Evolutionary conservation across 1,140 invertebrate genomes (phyloP), one percentile per base, ranked within the genome.

Genomic region (Bombyx mori): DNA sequence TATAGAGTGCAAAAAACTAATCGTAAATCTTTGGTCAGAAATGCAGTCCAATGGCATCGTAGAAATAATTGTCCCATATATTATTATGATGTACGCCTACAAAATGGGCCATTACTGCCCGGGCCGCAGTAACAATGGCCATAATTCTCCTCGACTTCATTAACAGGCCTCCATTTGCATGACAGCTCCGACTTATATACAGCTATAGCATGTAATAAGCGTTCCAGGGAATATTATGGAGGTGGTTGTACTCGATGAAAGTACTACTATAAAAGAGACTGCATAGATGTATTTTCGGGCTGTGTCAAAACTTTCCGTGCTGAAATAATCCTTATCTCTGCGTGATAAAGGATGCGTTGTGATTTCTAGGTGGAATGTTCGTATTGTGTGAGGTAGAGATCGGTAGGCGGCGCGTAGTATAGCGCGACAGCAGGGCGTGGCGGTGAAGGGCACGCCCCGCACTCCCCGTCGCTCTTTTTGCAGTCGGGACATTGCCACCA

Each of bases 161-260:
- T 86, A 86, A 82, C 82, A 86, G 82, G 74, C 80, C 80, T 79
- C 81, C 81, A 86, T 86, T 86, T 86, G 80, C 82, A 84, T 86
- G 82, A 86, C 80, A 83, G 67, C 69, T 73, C 71, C 69, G 65
- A 82, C 69, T 69, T 82, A 79, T 75, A 68, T 79, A 84, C 75
- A 79, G 63, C 77, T 81, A 83, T 73, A 80, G 73, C 71, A 71
- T 63, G 68, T 75, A 77, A 75, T 73, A 75, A 77, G 68, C 72
- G 63, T 54, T 65, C 63, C 68, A 65, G 69, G 71, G 72, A 77
- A 71, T 74, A 68, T 71, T 60, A 70, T 62, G 68, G 74, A 71
- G 73, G 69, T 74, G 65, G 66, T 53, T 65, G 71, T 69, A 63
- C 68, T 65, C 57, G 54, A 26, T 52, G 57, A 56, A 54, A 54